These are phyloP conservation scores for Peromyscus maniculatus DNA, from an alignment of 2,113 vertebrate genomes.

Conservation along the genomic window DNA sequence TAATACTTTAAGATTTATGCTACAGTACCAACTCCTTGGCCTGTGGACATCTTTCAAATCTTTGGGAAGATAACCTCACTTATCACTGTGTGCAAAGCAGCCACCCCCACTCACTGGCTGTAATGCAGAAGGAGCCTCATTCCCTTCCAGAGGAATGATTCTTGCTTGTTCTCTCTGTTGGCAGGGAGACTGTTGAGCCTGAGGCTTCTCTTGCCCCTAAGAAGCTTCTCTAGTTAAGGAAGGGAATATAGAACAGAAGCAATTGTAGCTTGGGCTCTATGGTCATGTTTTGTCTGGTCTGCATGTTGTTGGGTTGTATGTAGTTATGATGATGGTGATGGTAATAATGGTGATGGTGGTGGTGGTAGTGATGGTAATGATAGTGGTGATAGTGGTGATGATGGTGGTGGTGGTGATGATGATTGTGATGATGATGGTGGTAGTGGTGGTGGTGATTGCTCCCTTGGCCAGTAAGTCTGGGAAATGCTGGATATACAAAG, in stretches of 20 bases:
- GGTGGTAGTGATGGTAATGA: not conserved
- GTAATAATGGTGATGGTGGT: not conserved
- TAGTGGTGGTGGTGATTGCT: not conserved
- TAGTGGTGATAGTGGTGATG: not conserved
- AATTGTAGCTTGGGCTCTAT: not conserved
- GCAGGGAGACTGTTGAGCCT: not conserved
- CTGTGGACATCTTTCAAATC: not conserved
- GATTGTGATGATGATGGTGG: accelerated
- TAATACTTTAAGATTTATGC: no score
- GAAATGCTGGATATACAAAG: not conserved
- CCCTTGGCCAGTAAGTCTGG: not conserved
- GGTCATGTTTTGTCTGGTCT: not conserved
- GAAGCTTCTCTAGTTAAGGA: not conserved
- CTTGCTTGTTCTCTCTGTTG: no score
- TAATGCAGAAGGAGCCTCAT: not conserved
- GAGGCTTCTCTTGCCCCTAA: not conserved
- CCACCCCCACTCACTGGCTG: not conserved
- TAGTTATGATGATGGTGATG: not conserved
- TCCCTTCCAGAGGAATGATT: not conserved
- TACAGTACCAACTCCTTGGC: not conserved
- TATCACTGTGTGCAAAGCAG: not conserved
- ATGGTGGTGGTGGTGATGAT: not conserved
- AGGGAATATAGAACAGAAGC: not conserved
- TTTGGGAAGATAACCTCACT: not conserved
- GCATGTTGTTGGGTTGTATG: not conserved